Evolutionary conservation across 2,888 invertebrate genomes (phyloP), one percentile per base, ranked within the genome.

Genomic region (Panzeria rudis): DNA sequence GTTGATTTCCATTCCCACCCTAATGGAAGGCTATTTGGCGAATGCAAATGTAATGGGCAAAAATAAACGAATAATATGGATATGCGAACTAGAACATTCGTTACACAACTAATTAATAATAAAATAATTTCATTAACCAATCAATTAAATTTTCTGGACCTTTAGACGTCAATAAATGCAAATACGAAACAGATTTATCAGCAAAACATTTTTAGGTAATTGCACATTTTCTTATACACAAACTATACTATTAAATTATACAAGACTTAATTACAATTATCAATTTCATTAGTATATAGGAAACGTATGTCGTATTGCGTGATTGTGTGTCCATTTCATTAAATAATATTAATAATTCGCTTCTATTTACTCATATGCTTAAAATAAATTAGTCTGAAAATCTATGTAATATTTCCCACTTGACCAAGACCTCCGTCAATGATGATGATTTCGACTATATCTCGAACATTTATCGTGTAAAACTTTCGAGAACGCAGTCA

Each of bases 331-430:
- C 20, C 15, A 44, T 64, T 50, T 38, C 50, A 69, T 61, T n/a
- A 20, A 72, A 66, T 56, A 72, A 80, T 54, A 41, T 54, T 72
- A 68, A 77, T 83, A 64, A 83, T 77, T 68, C n/a, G 44, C 59
- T 54, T 72, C 61, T 68, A 64, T 68, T 25, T 59, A 77, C 52
- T 77, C 66, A 72, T 61, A 35, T 47, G 52, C 71, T 59, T 69
- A 71, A 76, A 61, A 50, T 72, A 77, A 72, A 83, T 83, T 71
- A 69, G 69, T 69, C 61, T 68, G 52, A 61, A 68, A 41, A 62
- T 61, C 17, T 32, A n/a, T 50, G 54, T 54, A 64, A 56, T 72
- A 47, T 44, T 54, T 32, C 35, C 25, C 32, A 61, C 8, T 56
- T 50, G 29, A n/a, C n/a, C n/a, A n/a, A n/a, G n/a, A n/a, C n/a